These are phyloP conservation scores for Actinopyga echinites DNA, from an alignment of 53 echinoderm and acorn worm species.

Conservation along the genomic window DNA sequence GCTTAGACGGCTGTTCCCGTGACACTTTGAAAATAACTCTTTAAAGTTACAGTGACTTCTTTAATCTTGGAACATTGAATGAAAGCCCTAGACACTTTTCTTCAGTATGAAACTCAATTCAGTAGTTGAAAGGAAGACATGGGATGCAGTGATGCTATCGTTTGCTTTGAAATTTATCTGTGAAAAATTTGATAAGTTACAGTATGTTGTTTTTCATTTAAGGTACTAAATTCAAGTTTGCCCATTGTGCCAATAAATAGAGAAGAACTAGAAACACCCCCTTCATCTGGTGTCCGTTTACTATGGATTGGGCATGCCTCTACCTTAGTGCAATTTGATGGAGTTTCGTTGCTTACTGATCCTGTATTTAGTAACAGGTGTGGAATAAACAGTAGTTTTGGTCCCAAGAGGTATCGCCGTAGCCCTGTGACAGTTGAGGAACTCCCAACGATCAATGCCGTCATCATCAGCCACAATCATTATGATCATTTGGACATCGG, in stretches of 20 bases:
- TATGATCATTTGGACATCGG: slow-evolving; percentile 88
- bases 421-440: slow-evolving; percentile 65
- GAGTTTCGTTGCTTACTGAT: slow-evolving; percentile 88
- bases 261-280: slow-evolving; percentile 63
- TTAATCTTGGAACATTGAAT: too few species aligned
- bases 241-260: slow-evolving; percentile 43
- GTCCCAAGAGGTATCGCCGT: slow-evolving; percentile 75
- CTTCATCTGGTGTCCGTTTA: slow-evolving; percentile 70
- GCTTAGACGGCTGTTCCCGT: too few species aligned
- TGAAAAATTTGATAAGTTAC: too few species aligned
- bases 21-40: too few species aligned
- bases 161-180: too few species aligned
- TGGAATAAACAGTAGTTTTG: slow-evolving; percentile 60
- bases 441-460: slow-evolving; percentile 86
- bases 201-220: too few species aligned
- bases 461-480: slow-evolving; percentile 92
- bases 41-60: too few species aligned
- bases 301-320: slow-evolving; percentile 97
- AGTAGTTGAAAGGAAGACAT: too few species aligned
- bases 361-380: slow-evolving; percentile 89
- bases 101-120: too few species aligned
- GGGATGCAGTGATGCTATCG: too few species aligned
- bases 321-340: slow-evolving; percentile 88
- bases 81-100: too few species aligned
- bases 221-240: background rate